Evolutionary conservation across 1,140 invertebrate species (phyloP).

Genomic region (Atopsyche davidsoni): DNA sequence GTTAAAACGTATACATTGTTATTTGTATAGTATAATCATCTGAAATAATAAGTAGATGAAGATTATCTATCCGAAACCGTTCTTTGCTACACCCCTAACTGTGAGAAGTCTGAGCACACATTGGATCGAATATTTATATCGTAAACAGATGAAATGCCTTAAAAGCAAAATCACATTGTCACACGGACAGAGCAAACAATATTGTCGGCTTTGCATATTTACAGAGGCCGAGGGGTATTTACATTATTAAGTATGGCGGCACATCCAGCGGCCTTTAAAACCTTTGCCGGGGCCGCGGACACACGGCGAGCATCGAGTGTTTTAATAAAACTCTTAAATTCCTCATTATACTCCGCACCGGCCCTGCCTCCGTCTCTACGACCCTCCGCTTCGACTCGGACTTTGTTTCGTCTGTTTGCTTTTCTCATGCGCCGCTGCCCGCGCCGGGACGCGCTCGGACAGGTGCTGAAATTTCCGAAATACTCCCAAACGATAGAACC

Average conservation of each 20-base stretch:
- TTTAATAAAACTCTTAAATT: conserved; percentile 18
- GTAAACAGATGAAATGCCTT: conserved; percentile 29
- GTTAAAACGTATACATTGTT: conserved; percentile 22
- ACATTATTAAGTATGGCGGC: conserved; percentile 25
- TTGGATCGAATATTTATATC: conserved; percentile 28
- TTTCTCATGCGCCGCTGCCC: too few species aligned
- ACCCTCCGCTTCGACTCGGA: too few species aligned
- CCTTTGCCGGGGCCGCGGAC: conserved; percentile 9
- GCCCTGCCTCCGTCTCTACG: too few species aligned
- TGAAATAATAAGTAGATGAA: background rate
- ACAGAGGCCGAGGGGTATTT: conserved; percentile 20
- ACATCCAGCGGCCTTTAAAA: conserved; percentile 22
- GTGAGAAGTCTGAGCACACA: background rate
- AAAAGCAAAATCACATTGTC: conserved; percentile 32
- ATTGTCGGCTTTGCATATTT: conserved; percentile 26
- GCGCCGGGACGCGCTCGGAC: too few species aligned
- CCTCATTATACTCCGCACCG: too few species aligned
- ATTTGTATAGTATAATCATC: background rate
- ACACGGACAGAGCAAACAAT: conserved; percentile 26
- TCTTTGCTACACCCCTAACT: background rate
- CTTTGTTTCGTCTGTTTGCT: too few species aligned
- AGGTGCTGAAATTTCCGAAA: too few species aligned
- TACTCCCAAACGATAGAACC: too few species aligned
- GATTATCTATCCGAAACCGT: background rate
- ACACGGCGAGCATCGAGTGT: conserved; percentile 6